A percentile compares a stretch with the other conserved stretches of the same genome.
Conservation (phyloP, 2,888 invertebrate genomes). For the Empis stercorea region DNA sequence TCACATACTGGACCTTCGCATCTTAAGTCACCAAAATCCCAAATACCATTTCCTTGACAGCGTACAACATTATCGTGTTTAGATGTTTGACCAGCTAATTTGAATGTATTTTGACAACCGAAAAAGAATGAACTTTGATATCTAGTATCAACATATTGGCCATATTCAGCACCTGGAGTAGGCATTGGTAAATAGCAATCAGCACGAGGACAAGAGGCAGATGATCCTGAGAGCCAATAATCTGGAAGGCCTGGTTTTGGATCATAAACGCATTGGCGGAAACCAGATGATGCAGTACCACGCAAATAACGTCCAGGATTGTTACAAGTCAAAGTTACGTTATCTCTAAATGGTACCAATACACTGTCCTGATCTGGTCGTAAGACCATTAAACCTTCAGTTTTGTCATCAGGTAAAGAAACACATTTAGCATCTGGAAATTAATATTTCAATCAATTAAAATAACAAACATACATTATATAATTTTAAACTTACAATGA, state of each 20-base stretch:
- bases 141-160: slow-evolving; percentile 73
- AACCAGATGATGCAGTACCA: slow-evolving; percentile 68
- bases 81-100: slow-evolving; percentile 81
- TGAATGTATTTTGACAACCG: slow-evolving; percentile 91
- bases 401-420: slow-evolving; percentile 76
- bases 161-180: slow-evolving; percentile 89
- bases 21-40: slow-evolving; percentile 89
- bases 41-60: slow-evolving; percentile 83
- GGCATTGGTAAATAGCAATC: slow-evolving; percentile 87
- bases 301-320: slow-evolving; percentile 64
- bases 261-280: slow-evolving; percentile 92
- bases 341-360: slow-evolving; percentile 76
- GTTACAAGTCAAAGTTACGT: slow-evolving; percentile 74
- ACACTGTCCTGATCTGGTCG: slow-evolving; percentile 72
- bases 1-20: slow-evolving; percentile 96
- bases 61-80: slow-evolving; percentile 84
- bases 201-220: slow-evolving; percentile 74
- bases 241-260: slow-evolving; percentile 81
- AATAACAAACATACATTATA: neutral
- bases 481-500: slow-evolving; percentile 55
- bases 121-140: slow-evolving; percentile 92
- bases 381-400: slow-evolving; percentile 68
- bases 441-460: neutral
- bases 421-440: slow-evolving; percentile 74
- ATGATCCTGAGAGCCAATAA: slow-evolving; percentile 79